Evolutionary conservation across 2,113 vertebrate genomes (phyloP).

Genomic region (Crypturellus undulatus): DNA sequence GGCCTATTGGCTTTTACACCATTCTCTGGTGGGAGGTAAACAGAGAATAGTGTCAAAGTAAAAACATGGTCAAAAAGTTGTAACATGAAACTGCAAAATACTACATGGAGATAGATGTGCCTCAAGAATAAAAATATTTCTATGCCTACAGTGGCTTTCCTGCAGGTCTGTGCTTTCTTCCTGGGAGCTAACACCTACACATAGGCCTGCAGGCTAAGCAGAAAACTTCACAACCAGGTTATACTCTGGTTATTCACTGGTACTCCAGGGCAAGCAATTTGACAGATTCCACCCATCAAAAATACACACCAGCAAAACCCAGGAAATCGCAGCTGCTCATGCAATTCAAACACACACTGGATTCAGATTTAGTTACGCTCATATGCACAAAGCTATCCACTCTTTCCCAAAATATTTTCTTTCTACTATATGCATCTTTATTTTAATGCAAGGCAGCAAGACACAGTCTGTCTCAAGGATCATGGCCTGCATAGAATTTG

Average conservation of each 20-base stretch:
- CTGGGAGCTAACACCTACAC: rapidly evolving
- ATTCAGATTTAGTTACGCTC: neutral
- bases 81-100: neutral
- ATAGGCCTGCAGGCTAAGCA: neutral
- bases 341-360: neutral
- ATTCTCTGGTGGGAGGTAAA: neutral
- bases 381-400: neutral
- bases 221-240: neutral
- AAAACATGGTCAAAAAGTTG: neutral
- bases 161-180: neutral
- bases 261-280: neutral
- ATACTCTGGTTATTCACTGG: neutral
- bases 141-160: neutral
- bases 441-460: conserved; percentile 62
- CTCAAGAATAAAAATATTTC: neutral
- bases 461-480: conserved; percentile 81
- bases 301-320: neutral
- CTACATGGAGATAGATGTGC: neutral
- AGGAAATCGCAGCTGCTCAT: neutral
- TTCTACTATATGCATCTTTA: conserved; percentile 61
- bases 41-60: neutral
- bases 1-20: neutral
- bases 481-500: conserved; percentile 91
- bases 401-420: neutral
- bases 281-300: neutral